These are phyloP conservation scores for Mormyrus proboscirostris DNA, from an alignment of 2,797 vertebrate genomes.

Conservation along the genomic window DNA sequence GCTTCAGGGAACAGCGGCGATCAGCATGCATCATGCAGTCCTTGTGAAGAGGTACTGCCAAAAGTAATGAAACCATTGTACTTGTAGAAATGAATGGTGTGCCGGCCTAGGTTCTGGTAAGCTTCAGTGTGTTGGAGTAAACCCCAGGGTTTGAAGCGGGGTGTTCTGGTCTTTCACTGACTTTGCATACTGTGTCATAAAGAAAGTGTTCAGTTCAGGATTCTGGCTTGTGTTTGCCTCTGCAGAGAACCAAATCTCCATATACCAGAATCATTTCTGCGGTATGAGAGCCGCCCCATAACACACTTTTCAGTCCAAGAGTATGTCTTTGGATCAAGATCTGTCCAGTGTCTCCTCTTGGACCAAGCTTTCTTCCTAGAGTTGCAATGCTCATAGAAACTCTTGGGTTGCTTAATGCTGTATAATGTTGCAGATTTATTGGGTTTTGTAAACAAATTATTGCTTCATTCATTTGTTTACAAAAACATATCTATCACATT, in stretches of 20 bases:
- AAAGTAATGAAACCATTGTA: neutral
- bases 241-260: neutral
- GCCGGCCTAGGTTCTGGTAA: neutral
- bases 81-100: neutral
- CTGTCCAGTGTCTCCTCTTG: neutral
- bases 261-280: neutral
- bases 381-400: neutral
- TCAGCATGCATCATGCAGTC: slow-evolving; percentile 36
- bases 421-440: neutral
- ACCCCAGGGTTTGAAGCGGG: neutral
- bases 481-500: neutral
- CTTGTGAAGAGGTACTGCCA: slow-evolving; percentile 57
- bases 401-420: neutral
- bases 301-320: neutral
- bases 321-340: neutral
- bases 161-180: neutral
- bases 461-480: neutral
- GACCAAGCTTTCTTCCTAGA: neutral
- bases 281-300: neutral
- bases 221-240: neutral
- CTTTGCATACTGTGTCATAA: neutral
- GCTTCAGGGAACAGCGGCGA: slow-evolving; percentile 45
- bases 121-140: neutral
- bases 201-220: neutral
- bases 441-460: neutral